Evolutionary conservation across 92 coral and sea anemone genomes (phyloP).

Genomic region (Metridium senile): DNA sequence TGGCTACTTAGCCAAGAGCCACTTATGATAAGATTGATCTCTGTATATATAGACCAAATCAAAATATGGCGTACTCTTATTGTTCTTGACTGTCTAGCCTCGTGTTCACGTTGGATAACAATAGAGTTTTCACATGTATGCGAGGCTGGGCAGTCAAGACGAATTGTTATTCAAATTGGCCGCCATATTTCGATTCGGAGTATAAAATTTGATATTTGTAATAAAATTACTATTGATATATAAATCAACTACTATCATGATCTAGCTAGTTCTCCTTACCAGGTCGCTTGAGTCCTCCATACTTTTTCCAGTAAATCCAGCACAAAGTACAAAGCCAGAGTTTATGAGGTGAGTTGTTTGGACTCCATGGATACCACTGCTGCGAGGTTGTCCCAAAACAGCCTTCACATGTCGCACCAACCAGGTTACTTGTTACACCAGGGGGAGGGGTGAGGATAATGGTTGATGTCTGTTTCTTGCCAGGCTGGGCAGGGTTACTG

Average conservation of each 20-base stretch:
- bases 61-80: no score
- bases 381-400: constrained; percentile 94
- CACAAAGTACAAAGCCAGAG: constrained; percentile 96
- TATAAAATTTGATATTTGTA: no score
- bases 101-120: no score
- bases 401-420: constrained; percentile 95
- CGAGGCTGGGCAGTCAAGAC: no score
- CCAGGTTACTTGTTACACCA: constrained; percentile 88
- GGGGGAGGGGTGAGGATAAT: constrained; percentile 96
- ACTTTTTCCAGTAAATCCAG: constrained; percentile 99
- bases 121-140: no score
- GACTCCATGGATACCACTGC: constrained; percentile 99
- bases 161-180: no score
- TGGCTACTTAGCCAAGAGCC: no score
- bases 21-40: no score
- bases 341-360: constrained; percentile 84
- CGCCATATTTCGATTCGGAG: no score
- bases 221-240: neutral
- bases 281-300: constrained; percentile 98
- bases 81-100: no score
- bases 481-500: constrained; percentile 79
- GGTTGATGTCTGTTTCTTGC: constrained; percentile 92
- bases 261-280: constrained; percentile 39
- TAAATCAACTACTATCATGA: no score
- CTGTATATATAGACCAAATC: no score